These are phyloP conservation scores for Abrostola tripartita DNA, from an alignment of 2,888 invertebrate genomes.

Conservation along the genomic window DNA sequence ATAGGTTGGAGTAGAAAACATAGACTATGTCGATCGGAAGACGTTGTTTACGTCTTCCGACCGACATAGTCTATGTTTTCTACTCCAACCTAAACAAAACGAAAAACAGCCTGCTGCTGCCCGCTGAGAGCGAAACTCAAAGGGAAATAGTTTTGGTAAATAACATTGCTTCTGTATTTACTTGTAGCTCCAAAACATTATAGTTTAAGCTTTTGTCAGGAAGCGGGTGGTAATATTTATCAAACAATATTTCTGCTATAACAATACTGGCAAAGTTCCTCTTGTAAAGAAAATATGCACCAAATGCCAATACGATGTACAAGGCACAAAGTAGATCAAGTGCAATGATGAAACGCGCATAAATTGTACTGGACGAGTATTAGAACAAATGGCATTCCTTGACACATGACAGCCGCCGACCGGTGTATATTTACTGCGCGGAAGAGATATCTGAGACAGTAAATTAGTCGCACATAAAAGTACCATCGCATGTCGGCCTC, in stretches of 20 bases:
- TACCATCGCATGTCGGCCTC: slow-evolving; percentile 6
- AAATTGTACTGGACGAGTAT: slow-evolving; percentile 7
- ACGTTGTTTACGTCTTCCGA: too few species aligned
- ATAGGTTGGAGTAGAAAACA: background rate
- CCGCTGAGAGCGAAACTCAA: too few species aligned
- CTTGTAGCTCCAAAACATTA: slow-evolving; percentile 32
- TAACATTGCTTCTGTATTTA: slow-evolving; percentile 18
- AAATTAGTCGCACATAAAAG: slow-evolving; percentile 4
- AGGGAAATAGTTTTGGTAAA: too few species aligned
- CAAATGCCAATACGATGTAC: background rate
- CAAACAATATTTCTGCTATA: slow-evolving; percentile 31
- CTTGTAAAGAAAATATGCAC: slow-evolving; percentile 26
- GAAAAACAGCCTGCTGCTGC: too few species aligned
- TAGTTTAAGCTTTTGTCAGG: slow-evolving; percentile 28
- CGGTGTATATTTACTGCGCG: slow-evolving; percentile 12
- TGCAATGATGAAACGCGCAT: slow-evolving; percentile 2
- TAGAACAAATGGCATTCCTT: slow-evolving; percentile 21
- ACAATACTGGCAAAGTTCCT: slow-evolving; percentile 14
- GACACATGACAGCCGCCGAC: slow-evolving; percentile 1
- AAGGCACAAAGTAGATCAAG: background rate
- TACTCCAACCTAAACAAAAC: background rate
- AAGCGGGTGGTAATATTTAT: slow-evolving; percentile 37
- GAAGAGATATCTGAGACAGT: background rate
- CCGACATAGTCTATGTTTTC: background rate
- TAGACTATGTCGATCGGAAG: background rate